Base-by-base conservation (phyloP, 2,113 vertebrate species). In the Ageneiosus marmoratus region DNA sequence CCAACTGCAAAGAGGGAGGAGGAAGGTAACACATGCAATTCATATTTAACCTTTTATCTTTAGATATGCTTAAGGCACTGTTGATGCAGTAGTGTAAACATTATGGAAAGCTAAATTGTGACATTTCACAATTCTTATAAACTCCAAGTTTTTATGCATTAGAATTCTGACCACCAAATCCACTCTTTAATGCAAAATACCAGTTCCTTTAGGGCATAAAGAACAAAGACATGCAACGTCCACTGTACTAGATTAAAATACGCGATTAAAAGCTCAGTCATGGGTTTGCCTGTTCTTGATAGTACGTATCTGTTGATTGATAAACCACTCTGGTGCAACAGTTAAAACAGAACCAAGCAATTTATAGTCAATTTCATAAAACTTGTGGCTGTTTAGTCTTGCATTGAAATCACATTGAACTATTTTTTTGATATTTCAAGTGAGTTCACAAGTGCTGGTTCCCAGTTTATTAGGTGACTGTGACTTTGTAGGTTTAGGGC, bases 1-100 rank as follows among this genome's bases (percentile, higher is more conserved):
- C 98, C 85, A 99, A 99, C 94, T 99, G 98, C 92, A 99, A 99
- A 94, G 98, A 99, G 92, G 97, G 97, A 16, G 97, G 96, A 73
- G 98, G 98, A 90, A 98, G 97, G 98, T 99, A 94, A 92, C 91
- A n/a, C 5, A 27, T 15, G 6, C 62, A 29, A 46, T 69, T n/a
- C 27, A 80, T 22, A 20, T 41, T 56, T 11, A 29, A 15, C n/a
- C 15, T 58, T 3, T 29, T 58, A 73, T 72, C 8, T 81, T 18
- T 34, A 63, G 10, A 63, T 20, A 73, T 29, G 37, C 9, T 27
- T 77, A 65, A 41, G 46, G 29, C 58, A 29, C 60, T 50, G 9
- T n/a, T 41, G 67, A 44, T 44, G 22, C 34, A 70, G 15, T 4
- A 73, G 69, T n/a, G 37, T 10, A 22, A 0, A 5, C 11, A 1